Conservation (phyloP, 2,113 vertebrate genomes). For the Protobothrops mucrosquamatus region DNA sequence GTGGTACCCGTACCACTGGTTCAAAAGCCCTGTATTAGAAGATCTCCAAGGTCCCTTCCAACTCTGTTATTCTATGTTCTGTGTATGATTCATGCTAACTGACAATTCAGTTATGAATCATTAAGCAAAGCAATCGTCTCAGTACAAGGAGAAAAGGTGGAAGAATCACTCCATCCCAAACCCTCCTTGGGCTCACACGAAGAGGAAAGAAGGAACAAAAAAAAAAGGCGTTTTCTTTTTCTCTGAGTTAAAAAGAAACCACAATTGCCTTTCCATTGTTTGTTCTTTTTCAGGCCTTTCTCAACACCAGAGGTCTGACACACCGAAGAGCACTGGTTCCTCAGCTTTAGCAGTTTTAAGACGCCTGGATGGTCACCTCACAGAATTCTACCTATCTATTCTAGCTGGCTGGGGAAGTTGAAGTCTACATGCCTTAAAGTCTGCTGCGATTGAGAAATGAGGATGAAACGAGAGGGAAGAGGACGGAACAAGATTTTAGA, state of each 20-base stretch:
- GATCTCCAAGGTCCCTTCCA: neutral
- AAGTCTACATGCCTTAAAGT: neutral
- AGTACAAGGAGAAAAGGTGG: neutral
- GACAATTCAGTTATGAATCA: neutral
- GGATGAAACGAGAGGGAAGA: neutral
- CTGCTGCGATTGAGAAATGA: neutral
- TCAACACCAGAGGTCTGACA: neutral
- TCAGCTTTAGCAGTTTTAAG: neutral
- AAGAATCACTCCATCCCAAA: neutral
- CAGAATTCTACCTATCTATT: neutral
- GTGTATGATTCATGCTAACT: neutral
- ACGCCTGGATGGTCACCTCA: neutral
- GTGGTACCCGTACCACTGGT: no score
- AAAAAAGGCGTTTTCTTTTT: neutral
- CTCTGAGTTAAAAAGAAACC: neutral
- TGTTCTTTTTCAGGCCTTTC: neutral
- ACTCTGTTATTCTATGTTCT: neutral
- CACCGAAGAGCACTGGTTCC: neutral
- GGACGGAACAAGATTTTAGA: neutral
- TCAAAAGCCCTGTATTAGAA: no score
- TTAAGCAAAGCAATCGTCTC: neutral
- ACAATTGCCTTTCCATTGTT: neutral
- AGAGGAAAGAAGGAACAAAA: neutral
- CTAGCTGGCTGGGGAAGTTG: neutral
- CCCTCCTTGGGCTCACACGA: neutral